Evolutionary conservation across 1,140 invertebrate genomes (phyloP).

Genomic region (Lepidotrigona ventralis): DNA sequence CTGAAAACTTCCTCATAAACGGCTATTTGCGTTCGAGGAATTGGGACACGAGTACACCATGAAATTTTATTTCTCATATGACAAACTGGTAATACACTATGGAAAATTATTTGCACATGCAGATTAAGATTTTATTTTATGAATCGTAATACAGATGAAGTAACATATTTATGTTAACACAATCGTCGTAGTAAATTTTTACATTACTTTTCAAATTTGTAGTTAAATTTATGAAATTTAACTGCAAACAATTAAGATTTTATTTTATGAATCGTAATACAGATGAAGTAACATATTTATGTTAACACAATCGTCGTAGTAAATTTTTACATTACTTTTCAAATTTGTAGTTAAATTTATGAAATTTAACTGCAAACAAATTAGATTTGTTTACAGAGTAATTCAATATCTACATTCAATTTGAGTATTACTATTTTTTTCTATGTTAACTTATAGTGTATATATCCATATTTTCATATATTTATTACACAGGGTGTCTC

Average conservation of each 20-base stretch:
- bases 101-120: background rate
- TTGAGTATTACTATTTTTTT: too few relatives aligned
- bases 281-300: background rate
- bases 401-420: too few relatives aligned
- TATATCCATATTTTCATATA: too few relatives aligned
- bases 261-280: background rate
- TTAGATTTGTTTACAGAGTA: too few relatives aligned
- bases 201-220: background rate
- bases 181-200: background rate
- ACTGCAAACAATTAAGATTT: too few relatives aligned
- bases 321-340: background rate
- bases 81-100: background rate
- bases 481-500: too few relatives aligned
- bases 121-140: background rate
- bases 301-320: background rate
- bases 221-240: too few relatives aligned
- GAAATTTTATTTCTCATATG: slow-evolving; percentile 27
- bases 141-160: background rate
- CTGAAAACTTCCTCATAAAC: slow-evolving; percentile 61
- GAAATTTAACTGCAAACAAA: too few relatives aligned
- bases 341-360: too few relatives aligned
- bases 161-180: background rate
- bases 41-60: slow-evolving; percentile 25
- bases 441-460: too few relatives aligned
- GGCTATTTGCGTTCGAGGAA: slow-evolving; percentile 47